Conservation (phyloP, 2,888 invertebrate species). For the Lasioglossum oenotherae region DNA sequence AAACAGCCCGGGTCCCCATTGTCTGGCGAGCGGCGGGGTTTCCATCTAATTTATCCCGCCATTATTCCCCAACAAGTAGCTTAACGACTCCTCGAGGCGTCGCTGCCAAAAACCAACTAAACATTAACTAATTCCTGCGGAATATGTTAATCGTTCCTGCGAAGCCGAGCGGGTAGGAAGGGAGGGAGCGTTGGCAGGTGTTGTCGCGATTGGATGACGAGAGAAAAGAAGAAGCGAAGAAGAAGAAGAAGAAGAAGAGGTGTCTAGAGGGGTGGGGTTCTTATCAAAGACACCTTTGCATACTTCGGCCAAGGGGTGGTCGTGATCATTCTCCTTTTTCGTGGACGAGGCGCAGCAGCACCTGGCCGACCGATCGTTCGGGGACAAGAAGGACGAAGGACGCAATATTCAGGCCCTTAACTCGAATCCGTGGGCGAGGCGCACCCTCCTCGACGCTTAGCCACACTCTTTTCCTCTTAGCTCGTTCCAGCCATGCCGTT, state of each 20-base stretch:
- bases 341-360: conserved; percentile 41
- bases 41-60: conserved; percentile 23
- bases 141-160: conserved; percentile 35
- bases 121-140: conserved; percentile 60
- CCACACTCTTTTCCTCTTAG: conserved; percentile 65
- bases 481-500: conserved; percentile 70
- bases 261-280: conserved; percentile 17
- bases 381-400: conserved; percentile 36
- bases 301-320: conserved; percentile 21
- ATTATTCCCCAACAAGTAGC: conserved; percentile 39
- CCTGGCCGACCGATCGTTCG: conserved; percentile 48
- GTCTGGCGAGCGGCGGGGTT: background rate
- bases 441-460: conserved; percentile 58
- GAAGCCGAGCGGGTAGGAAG: background rate
- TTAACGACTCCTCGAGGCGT: conserved; percentile 33
- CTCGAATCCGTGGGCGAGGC: conserved; percentile 58
- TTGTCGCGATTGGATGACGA: conserved; percentile 4
- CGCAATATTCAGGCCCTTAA: conserved; percentile 74
- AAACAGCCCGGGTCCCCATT: conserved; percentile 18
- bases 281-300: conserved; percentile 56
- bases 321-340: conserved; percentile 56
- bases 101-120: conserved; percentile 53
- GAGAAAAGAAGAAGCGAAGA: conserved; percentile 10
- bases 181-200: conserved; percentile 14
- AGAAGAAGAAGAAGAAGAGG: background rate